Conservation (phyloP, 2,113 vertebrate genomes). For the Cricetomys ansorgei region DNA sequence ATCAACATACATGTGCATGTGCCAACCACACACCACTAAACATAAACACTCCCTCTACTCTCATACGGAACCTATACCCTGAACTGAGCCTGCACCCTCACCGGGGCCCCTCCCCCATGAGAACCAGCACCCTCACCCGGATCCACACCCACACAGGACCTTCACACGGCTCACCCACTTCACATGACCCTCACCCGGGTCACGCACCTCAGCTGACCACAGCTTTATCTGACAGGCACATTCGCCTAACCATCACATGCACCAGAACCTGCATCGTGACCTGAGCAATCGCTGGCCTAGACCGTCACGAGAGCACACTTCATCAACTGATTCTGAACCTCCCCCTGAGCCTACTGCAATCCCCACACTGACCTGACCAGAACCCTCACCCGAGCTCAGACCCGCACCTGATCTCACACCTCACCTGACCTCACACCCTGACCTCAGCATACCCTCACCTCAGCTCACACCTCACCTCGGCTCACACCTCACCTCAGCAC, state of each 20-base stretch:
- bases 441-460: rapidly evolving
- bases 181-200: not conserved
- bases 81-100: not conserved
- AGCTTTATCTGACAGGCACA: not conserved
- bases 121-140: not conserved
- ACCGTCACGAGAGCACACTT: not conserved
- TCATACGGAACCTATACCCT: not conserved
- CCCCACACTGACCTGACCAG: too few relatives aligned
- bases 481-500: not conserved
- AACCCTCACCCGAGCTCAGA: not conserved
- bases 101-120: not conserved
- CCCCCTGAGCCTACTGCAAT: not conserved
- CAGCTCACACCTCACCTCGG: not conserved
- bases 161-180: too few relatives aligned
- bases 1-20: not conserved
- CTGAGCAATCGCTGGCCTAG: not conserved
- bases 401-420: rapidly evolving
- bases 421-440: not conserved
- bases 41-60: not conserved
- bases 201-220: not conserved
- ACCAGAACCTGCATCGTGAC: not conserved
- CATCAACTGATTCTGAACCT: not conserved
- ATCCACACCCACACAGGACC: not conserved
- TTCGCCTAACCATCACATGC: not conserved
- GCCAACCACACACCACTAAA: not conserved